Conservation (phyloP, 2,113 vertebrate species). For the Aspidoscelis tigris region DNA sequence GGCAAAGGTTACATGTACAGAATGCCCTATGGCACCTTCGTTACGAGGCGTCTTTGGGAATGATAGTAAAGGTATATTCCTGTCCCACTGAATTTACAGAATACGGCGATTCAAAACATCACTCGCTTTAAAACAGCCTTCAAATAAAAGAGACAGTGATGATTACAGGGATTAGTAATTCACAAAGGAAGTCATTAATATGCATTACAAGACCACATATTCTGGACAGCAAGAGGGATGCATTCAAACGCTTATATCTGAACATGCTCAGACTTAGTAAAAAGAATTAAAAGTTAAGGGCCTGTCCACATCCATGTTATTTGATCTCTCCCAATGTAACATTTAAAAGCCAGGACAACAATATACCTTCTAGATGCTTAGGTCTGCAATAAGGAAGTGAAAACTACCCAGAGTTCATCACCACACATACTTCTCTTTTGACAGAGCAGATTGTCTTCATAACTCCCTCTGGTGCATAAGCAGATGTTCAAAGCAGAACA, state of each 20-base stretch:
- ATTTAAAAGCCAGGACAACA: slow-evolving; percentile 13
- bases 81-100: not conserved
- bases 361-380: not conserved
- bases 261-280: not conserved
- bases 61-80: not conserved
- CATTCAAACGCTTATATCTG: not conserved
- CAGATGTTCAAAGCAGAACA: slow-evolving; percentile 52
- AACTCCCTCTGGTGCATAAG: slow-evolving; percentile 38
- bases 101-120: not conserved
- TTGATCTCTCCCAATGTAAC: not conserved
- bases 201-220: not conserved
- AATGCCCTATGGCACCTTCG: not conserved
- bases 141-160: not conserved
- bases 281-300: slow-evolving; percentile 20
- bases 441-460: slow-evolving; percentile 38
- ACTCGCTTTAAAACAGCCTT: not conserved
- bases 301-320: not conserved
- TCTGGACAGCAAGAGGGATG: not conserved
- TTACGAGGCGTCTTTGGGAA: not conserved
- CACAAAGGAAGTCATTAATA: not conserved
- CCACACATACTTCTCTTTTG: not conserved
- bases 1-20: no score
- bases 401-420: not conserved
- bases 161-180: not conserved
- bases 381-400: not conserved